Conservation (phyloP, 2,888 invertebrate genomes). For the Nemurella pictetii region DNA sequence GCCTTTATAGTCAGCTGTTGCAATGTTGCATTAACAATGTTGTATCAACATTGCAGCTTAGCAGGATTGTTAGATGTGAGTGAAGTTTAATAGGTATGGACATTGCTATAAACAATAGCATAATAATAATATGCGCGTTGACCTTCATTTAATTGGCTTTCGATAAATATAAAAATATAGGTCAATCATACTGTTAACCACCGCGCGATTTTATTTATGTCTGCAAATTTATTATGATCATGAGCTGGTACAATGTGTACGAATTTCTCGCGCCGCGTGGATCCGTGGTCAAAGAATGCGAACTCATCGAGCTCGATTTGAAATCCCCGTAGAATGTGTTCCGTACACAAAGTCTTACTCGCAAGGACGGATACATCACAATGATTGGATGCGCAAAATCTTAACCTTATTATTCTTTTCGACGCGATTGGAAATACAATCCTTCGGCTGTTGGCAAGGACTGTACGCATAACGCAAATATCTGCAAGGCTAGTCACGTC, state of each 20-base stretch:
- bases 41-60: not conserved
- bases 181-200: not conserved
- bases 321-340: not conserved
- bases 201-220: not conserved
- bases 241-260: not conserved
- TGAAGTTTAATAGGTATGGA: not conserved
- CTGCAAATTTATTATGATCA: not conserved
- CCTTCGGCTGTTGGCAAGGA: not conserved
- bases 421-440: not conserved
- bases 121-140: not conserved
- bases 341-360: not conserved
- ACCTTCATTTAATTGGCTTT: slow-evolving; percentile 10
- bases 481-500: slow-evolving; percentile 23
- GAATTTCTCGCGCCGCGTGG: not conserved
- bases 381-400: not conserved
- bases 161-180: slow-evolving; percentile 9
- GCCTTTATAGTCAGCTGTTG: too few relatives aligned
- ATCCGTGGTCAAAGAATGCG: not conserved
- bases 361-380: not conserved
- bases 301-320: not conserved
- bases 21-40: too few relatives aligned
- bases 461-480: slow-evolving; percentile 1
- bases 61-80: not conserved
- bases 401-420: not conserved
- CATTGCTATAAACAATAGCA: not conserved